Evolutionary conservation across 2,113 vertebrate genomes (phyloP).

Genomic region (Eulemur macaco): DNA sequence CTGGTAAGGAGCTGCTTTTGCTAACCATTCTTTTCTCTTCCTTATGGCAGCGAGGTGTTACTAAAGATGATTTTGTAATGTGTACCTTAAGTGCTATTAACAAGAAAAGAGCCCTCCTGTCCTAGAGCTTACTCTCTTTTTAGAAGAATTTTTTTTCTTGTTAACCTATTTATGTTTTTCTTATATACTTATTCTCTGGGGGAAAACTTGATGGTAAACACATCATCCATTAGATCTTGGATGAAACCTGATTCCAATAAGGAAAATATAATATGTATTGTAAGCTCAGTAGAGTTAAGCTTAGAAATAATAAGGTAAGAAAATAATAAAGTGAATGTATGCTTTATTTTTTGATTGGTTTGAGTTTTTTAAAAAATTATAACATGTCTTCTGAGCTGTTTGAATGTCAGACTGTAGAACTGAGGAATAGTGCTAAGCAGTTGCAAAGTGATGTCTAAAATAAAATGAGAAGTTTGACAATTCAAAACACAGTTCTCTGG

Average conservation of each 20-base stretch:
- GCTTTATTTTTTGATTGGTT: neutral
- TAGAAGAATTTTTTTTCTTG: neutral
- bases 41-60: neutral
- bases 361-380: neutral
- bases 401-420: neutral
- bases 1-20: conserved; percentile 85
- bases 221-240: neutral
- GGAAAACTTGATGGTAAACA: neutral
- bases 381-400: neutral
- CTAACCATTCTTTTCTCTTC: neutral
- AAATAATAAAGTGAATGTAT: neutral
- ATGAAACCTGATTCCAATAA: neutral
- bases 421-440: neutral
- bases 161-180: neutral
- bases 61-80: neutral
- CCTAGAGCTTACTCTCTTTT: neutral
- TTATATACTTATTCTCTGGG: neutral
- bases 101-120: neutral
- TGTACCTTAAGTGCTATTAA: neutral
- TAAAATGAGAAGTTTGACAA: neutral
- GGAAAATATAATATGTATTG: neutral
- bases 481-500: neutral
- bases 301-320: conserved; percentile 5
- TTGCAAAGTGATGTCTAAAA: neutral
- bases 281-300: neutral